Percentiles rank a stretch among this genome's conserved stretches.
Conservation (phyloP, 1,140 invertebrate genomes). For the Diuraphis noxia region DNA sequence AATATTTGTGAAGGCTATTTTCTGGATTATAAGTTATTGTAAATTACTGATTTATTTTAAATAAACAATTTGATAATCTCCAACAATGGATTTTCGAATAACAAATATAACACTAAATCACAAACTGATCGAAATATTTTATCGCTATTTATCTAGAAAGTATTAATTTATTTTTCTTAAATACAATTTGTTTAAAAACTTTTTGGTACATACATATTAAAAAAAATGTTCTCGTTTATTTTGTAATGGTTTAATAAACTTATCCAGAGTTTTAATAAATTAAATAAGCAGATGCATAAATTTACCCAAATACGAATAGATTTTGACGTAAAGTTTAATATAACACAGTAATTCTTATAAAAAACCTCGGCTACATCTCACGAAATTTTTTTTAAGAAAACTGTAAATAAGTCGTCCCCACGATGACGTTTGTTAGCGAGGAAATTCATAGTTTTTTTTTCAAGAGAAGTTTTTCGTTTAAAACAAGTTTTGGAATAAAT, state of each 20-base stretch:
- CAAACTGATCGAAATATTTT: background rate
- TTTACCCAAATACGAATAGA: background rate
- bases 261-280: background rate
- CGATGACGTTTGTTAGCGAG: constrained; percentile 11
- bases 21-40: background rate
- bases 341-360: background rate
- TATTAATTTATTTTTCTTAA: background rate
- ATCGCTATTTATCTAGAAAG: background rate
- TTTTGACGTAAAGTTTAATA: background rate
- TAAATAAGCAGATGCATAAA: background rate
- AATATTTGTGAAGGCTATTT: background rate
- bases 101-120: background rate
- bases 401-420: background rate
- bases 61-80: background rate
- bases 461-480: constrained; percentile 16
- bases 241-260: background rate
- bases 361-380: background rate
- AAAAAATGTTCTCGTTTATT: background rate
- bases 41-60: background rate
- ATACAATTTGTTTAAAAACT: background rate
- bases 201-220: background rate
- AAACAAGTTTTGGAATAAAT: constrained; percentile 36
- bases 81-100: background rate
- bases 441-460: constrained; percentile 18
- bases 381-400: background rate